phyloP scores from a whole-genome alignment of 2,888 invertebrate genomes.

The Sphinx pinastri region DNA sequence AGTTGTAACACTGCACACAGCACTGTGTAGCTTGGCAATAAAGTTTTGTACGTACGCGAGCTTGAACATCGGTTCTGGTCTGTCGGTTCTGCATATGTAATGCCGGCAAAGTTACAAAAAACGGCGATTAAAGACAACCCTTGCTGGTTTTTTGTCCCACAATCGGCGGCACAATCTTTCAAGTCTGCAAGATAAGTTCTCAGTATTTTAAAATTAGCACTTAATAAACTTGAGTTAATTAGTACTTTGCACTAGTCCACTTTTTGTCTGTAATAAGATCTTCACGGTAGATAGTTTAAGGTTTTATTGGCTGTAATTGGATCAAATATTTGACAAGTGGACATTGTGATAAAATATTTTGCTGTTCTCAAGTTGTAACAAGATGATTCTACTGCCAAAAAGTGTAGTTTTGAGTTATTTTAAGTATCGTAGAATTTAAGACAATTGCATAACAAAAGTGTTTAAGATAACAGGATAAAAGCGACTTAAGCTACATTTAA shows the following conservation, averaged over 20 bases:
- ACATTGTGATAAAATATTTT: too few species aligned
- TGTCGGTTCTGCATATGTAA: conserved; percentile 70
- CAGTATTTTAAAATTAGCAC: conserved; percentile 41
- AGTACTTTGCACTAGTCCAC: conserved; percentile 3
- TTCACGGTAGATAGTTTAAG: conserved; percentile 6
- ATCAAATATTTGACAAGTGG: background rate
- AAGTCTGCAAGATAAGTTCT: conserved; percentile 55
- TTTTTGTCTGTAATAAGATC: conserved; percentile 15
- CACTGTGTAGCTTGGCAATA: conserved; percentile 30
- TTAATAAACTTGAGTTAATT: conserved; percentile 28
- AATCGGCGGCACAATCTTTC: conserved; percentile 64
- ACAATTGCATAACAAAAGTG: background rate
- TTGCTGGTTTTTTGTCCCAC: conserved; percentile 58
- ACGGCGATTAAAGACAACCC: conserved; percentile 62
- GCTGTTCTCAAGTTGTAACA: too few species aligned
- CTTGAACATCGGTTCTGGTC: conserved; percentile 65
- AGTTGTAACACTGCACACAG: background rate
- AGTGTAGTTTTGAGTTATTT: too few species aligned
- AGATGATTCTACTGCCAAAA: too few species aligned
- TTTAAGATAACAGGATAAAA: background rate
- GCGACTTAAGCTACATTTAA: conserved; percentile 33
- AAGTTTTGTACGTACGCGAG: conserved; percentile 41
- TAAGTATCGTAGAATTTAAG: background rate
- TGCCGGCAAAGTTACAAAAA: conserved; percentile 61
- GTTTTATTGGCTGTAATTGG: background rate